Base-by-base conservation (phyloP, 1,140 invertebrate species). In the Chlorops oryzae region DNA sequence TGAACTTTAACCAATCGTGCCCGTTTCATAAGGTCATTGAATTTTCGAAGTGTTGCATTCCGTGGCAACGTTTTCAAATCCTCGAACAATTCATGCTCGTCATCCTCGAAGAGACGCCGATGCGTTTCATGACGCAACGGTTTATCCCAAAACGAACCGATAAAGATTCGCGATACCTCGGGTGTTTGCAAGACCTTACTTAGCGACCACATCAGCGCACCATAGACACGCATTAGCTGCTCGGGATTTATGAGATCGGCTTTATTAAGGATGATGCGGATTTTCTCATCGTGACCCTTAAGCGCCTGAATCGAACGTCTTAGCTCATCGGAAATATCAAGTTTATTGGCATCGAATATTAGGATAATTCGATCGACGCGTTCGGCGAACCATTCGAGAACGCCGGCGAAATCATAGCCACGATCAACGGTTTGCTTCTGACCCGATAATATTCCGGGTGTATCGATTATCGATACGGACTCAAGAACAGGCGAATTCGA, bases 281-380 rank as follows among this genome's bases (percentile, higher is more conserved):
- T 98, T 80, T 99, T 98, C 68, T 98, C 96, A 73, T 99, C 96
- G 70, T 98, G 96, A 0, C 93, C 92, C 57, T 89, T 77, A 9
- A 98, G 74, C 1, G 92, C 92, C 76, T 97, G 92, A 57, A 98
- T 98, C 17, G 89, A 93, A 57, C 92, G 75, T 46, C 90, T 77
- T 72, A 98, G 97, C 74, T 99, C 96, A 74, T 99, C 96, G 5
- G 94, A 98, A 65, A 99, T 99, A 70, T 99, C 96, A n/a, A 99
- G 76, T 74, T 99, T 99, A 75, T 98, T 96, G 21, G 96, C 96
- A 77, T 99, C 96, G 73, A 99, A 99, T 9, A 99, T 77, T 15
- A 99, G 76, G 63, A 99, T 93, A 57, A 99, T 98, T 62, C 95
- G 81, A 67, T 99, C 96, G 1, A 98, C 94, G 50, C 96, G 78